Percentiles rank a stretch among this genome's conserved stretches.
Conservation (phyloP, 53 echinoderm and acorn worm species). For the Paelopatides confundens region DNA sequence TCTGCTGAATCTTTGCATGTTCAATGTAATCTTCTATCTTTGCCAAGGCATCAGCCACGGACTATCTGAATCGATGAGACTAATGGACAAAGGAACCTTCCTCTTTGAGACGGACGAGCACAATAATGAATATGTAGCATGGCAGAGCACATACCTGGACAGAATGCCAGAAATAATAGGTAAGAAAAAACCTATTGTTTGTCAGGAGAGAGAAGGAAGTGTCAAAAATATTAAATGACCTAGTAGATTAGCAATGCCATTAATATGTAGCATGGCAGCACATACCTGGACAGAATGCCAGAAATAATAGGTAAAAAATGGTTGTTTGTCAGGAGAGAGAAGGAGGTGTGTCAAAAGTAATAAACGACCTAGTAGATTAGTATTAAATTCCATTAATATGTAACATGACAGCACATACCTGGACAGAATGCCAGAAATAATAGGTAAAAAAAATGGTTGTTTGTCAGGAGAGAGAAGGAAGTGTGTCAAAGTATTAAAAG, state of each 20-base stretch:
- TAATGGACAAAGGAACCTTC: conserved; percentile 6
- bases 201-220: no score
- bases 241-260: not conserved
- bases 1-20: conserved; percentile 46
- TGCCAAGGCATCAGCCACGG: not conserved
- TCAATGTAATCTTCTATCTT: conserved; percentile 38
- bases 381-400: not conserved
- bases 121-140: conserved; percentile 20
- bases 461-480: no score
- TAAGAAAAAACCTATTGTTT: not conserved
- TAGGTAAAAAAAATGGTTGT: not conserved
- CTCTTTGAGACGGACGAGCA: conserved; percentile 30
- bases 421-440: conserved; percentile 12
- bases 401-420: not conserved
- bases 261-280: conserved; percentile 30
- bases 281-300: conserved; percentile 6
- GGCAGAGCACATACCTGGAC: conserved; percentile 13
- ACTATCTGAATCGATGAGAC: conserved; percentile 6
- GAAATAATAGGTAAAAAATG: not conserved
- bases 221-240: not conserved
- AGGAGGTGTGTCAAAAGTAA: no score
- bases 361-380: no score
- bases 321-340: no score
- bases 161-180: conserved; percentile 29
- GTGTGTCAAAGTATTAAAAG: no score